phyloP scores from a whole-genome alignment of 2,113 vertebrate species.

The Pampusana beccarii region DNA sequence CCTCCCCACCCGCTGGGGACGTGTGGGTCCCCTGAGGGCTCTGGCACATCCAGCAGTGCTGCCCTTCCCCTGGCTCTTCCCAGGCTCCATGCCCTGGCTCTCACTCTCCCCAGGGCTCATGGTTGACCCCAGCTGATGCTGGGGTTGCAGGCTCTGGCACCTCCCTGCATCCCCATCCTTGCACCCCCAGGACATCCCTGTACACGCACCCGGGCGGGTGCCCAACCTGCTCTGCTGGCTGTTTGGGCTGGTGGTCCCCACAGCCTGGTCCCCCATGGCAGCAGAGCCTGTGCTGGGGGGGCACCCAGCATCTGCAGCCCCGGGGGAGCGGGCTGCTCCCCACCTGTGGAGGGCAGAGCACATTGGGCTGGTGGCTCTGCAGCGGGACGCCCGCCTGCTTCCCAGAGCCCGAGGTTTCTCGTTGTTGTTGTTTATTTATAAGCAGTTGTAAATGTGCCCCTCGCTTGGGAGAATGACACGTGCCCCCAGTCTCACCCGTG shows the following conservation, averaged over 20 bases:
- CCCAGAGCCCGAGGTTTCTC: neutral
- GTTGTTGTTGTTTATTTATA: constrained; percentile 56
- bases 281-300: neutral
- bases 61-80: neutral
- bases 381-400: neutral
- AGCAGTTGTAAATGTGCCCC: constrained; percentile 47
- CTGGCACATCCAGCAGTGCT: neutral
- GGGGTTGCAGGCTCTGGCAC: neutral
- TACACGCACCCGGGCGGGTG: neutral
- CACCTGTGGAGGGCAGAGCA: neutral
- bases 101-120: neutral
- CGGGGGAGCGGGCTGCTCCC: neutral
- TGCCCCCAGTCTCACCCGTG: neutral
- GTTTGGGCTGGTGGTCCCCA: neutral
- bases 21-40: rapidly evolving
- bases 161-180: neutral
- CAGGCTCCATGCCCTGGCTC: neutral
- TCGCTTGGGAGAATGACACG: constrained; percentile 3
- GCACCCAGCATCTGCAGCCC: neutral
- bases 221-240: neutral
- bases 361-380: neutral
- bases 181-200: neutral
- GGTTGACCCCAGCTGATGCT: rapidly evolving
- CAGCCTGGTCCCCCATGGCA: neutral
- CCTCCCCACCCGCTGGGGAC: neutral